Evolutionary conservation across 2,113 vertebrate genomes (phyloP).

Genomic region (Urocolius indicus): DNA sequence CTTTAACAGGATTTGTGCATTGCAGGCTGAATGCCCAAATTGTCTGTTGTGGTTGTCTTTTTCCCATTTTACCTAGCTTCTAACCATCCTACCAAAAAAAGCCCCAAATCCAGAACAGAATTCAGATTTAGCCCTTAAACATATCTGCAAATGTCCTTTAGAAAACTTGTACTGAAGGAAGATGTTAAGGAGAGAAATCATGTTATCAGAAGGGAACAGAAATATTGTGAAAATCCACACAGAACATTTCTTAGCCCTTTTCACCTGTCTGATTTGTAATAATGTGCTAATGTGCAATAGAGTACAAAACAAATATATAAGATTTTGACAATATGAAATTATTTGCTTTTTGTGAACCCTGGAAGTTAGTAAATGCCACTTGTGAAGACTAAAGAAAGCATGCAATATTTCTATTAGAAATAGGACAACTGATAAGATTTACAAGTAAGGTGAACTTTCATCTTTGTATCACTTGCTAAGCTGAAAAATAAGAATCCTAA

Average conservation of each 20-base stretch:
- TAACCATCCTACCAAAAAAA: not conserved
- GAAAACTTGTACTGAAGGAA: not conserved
- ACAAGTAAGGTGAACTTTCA: not conserved
- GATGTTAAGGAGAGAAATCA: not conserved
- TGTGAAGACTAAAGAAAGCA: not conserved
- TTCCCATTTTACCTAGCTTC: not conserved
- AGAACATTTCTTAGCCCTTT: not conserved
- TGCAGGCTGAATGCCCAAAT: not conserved
- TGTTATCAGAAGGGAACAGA: not conserved
- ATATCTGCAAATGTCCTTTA: not conserved
- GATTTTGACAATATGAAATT: not conserved
- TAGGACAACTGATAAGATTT: not conserved
- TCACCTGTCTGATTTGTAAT: rapidly evolving
- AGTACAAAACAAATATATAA: not conserved
- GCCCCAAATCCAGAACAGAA: not conserved
- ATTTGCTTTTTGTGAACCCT: not conserved
- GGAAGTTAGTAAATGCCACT: not conserved
- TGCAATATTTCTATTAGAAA: not conserved
- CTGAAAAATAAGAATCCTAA: not conserved
- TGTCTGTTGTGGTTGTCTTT: not conserved
- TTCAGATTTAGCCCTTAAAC: not conserved
- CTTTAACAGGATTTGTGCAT: not conserved
- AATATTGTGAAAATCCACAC: not conserved
- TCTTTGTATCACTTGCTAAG: not conserved
- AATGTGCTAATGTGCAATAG: not conserved